These are phyloP conservation scores for Apotomis betuletana DNA, from an alignment of 2,888 invertebrate genomes.

Conservation along the genomic window DNA sequence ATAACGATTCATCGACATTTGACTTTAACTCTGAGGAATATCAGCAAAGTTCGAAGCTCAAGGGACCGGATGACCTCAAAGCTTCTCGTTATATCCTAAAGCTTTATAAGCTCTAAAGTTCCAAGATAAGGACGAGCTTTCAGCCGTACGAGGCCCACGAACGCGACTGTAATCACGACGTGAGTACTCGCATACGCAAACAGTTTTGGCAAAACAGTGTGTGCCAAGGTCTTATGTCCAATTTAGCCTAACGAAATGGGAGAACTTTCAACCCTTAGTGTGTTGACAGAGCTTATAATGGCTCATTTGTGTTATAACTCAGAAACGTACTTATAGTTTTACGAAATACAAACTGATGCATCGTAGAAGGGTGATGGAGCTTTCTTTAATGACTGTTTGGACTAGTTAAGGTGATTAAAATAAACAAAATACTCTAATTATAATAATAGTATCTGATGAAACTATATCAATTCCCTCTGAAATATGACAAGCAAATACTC, in stretches of 20 bases:
- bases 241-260: slow-evolving; percentile 12
- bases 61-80: background rate
- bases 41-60: too few species aligned
- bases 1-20: too few species aligned
- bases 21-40: too few species aligned
- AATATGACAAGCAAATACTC: too few species aligned
- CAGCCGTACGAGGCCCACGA: background rate
- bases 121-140: slow-evolving; percentile 24
- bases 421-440: too few species aligned
- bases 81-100: too few species aligned
- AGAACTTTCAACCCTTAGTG: background rate
- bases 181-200: slow-evolving; percentile 1
- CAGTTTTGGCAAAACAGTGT: slow-evolving; percentile 1
- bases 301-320: background rate
- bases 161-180: background rate
- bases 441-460: too few species aligned
- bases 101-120: background rate
- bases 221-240: slow-evolving; percentile 4
- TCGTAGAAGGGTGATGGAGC: too few species aligned
- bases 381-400: too few species aligned
- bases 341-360: too few species aligned
- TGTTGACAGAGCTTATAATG: background rate
- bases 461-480: too few species aligned
- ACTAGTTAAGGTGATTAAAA: too few species aligned
- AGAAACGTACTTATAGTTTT: background rate